Evolutionary conservation across 2,113 vertebrate genomes (phyloP).

Genomic region (Camelus bactrianus): DNA sequence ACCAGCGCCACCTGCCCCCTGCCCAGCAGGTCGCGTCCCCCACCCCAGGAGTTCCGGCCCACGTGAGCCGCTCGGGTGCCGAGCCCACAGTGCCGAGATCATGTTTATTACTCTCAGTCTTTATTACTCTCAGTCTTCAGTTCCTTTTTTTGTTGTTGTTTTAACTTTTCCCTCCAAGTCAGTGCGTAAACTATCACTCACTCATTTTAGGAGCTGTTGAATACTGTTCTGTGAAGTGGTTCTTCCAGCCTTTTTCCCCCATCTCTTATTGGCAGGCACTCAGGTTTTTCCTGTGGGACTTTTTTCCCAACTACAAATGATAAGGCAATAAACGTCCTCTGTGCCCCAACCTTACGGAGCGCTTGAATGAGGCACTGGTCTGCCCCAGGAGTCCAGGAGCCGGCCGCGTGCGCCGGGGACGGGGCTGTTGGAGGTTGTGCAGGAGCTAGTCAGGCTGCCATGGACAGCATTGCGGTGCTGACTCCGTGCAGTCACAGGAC

Average conservation of each 20-base stretch:
- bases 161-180: not conserved
- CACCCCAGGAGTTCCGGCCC: no score
- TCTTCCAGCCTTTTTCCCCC: not conserved
- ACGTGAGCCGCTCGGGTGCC: no score
- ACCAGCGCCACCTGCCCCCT: not conserved
- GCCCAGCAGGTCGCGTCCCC: no score
- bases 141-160: not conserved
- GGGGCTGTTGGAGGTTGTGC: no score
- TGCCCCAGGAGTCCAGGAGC: not conserved
- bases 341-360: not conserved
- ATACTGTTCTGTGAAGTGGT: not conserved
- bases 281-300: not conserved
- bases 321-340: no score
- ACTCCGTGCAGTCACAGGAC: not conserved
- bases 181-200: not conserved
- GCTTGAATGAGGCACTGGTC: accelerated
- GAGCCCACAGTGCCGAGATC: not conserved
- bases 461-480: not conserved
- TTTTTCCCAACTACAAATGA: no score
- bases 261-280: not conserved
- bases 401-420: accelerated
- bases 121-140: not conserved
- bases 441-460: not conserved
- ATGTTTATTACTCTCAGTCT: not conserved
- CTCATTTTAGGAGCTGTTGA: not conserved